phyloP scores from a whole-genome alignment of 2,888 invertebrate genomes.

The Calephelis perditalis region DNA sequence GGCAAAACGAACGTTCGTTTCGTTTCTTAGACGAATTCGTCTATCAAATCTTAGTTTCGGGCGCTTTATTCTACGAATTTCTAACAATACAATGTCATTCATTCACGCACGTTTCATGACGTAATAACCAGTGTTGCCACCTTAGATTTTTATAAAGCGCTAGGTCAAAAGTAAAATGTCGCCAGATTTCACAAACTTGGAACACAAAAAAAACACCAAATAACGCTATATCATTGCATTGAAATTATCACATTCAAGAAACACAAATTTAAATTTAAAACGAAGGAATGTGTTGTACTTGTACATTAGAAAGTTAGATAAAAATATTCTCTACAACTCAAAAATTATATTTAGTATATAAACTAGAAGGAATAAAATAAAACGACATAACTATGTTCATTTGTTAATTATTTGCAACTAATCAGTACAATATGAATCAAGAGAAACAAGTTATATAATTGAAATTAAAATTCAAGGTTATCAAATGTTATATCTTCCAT shows the following conservation, averaged over 20 bases:
- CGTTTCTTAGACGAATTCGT: too few relatives aligned
- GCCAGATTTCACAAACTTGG: too few relatives aligned
- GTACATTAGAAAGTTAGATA: constrained; percentile 4
- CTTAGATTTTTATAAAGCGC: too few relatives aligned
- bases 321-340: constrained; percentile 6
- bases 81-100: too few relatives aligned
- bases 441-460: constrained; percentile 13
- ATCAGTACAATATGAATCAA: constrained; percentile 12
- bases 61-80: too few relatives aligned
- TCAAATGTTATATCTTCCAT: constrained; percentile 14
- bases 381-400: constrained; percentile 3
- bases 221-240: constrained; percentile 13
- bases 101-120: too few relatives aligned
- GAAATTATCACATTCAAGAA: constrained; percentile 11
- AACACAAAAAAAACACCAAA: constrained; percentile 11
- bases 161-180: too few relatives aligned
- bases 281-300: constrained; percentile 2
- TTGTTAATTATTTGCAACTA: constrained; percentile 3
- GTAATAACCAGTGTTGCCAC: too few relatives aligned
- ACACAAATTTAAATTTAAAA: constrained; percentile 13
- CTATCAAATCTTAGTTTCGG: too few relatives aligned
- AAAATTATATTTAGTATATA: background rate
- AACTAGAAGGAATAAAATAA: background rate
- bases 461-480: constrained; percentile 13
- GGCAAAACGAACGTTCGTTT: too few relatives aligned